phyloP scores from a whole-genome alignment of 2,888 invertebrate genomes.

The Noctua fimbriata region DNA sequence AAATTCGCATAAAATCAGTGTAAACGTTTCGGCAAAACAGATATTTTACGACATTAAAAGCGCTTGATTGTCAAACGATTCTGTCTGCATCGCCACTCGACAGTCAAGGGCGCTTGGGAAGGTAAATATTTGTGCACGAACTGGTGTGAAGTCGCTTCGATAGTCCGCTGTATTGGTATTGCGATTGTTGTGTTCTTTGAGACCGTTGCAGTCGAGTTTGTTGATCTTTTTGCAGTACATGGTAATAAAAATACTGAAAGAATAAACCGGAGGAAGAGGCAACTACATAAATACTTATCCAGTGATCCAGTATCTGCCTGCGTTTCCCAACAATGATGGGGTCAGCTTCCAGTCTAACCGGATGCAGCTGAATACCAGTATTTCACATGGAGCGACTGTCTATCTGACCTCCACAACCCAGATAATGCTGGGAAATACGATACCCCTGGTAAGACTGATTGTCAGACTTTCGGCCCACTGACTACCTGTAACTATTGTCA shows the following conservation, averaged over 20 bases:
- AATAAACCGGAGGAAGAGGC: background rate
- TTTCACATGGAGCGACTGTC: background rate
- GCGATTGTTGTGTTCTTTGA: conserved; percentile 7
- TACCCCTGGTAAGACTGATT: background rate
- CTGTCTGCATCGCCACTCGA: conserved; percentile 26
- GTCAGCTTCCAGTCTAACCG: background rate
- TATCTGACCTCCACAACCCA: background rate
- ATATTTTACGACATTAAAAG: conserved; percentile 9
- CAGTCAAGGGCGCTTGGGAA: conserved; percentile 6
- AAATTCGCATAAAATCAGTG: background rate
- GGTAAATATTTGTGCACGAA: conserved; percentile 35
- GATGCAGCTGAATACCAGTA: background rate
- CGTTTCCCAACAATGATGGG: background rate
- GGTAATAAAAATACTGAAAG: background rate
- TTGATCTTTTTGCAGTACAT: background rate
- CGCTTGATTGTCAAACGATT: conserved; percentile 16
- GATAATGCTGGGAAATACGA: background rate
- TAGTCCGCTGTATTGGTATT: conserved; percentile 19
- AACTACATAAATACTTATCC: background rate
- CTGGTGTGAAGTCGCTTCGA: conserved; percentile 2
- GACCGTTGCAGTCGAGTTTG: background rate
- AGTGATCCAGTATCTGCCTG: background rate
- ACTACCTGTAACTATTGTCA: background rate
- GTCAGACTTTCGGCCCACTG: background rate
- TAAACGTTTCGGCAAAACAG: background rate